Conservation (phyloP, 2,888 invertebrate genomes). For the Ennomos quercinarius region DNA sequence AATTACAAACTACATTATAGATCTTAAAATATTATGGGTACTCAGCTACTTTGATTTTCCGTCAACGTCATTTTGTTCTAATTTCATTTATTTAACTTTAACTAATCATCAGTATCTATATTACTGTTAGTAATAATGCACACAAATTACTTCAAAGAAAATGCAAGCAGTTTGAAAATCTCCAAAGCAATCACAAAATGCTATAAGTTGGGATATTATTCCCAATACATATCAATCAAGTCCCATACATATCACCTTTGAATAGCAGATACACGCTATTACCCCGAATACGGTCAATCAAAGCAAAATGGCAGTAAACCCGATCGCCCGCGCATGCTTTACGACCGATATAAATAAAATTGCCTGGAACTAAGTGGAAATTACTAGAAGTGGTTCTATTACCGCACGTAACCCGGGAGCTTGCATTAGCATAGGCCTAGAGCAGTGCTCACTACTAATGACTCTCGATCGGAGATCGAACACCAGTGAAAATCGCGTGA, state of each 20-base stretch:
- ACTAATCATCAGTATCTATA: no score
- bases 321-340: conserved; percentile 36
- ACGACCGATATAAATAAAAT: conserved; percentile 53
- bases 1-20: conserved; percentile 15
- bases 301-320: conserved; percentile 35
- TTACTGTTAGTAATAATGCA: no score
- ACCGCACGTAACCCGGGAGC: conserved; percentile 75
- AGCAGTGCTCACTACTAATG: conserved; percentile 37
- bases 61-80: no score
- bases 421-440: conserved; percentile 63
- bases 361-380: conserved; percentile 69
- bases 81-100: no score
- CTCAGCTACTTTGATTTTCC: conserved; percentile 5
- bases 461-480: conserved; percentile 23
- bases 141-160: no score
- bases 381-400: conserved; percentile 72
- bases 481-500: conserved; percentile 1
- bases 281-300: conserved; percentile 40
- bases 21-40: background rate
- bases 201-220: background rate
- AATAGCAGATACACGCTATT: conserved; percentile 22
- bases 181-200: no score
- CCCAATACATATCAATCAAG: conserved; percentile 1
- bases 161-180: no score
- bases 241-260: conserved; percentile 14